phyloP scores from a whole-genome alignment of 1,140 invertebrate genomes.

The Latrodectus geometricus region DNA sequence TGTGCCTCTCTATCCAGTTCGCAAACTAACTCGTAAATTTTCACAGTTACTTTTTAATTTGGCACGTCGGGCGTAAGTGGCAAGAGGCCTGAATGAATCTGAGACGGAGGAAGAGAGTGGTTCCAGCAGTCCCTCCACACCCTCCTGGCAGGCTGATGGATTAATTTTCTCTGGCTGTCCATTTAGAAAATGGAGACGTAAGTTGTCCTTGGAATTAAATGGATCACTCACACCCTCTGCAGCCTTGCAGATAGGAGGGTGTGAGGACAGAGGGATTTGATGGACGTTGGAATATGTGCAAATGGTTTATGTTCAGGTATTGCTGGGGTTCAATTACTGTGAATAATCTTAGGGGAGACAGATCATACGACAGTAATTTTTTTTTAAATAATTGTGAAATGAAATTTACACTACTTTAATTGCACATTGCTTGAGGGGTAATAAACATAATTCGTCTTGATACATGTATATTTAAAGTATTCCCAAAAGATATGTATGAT shows the following conservation, averaged over 20 bases:
- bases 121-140: slow-evolving; percentile 38
- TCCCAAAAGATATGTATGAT: too few species aligned
- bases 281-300: too few species aligned
- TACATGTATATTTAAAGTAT: too few species aligned
- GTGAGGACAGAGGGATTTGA: too few species aligned
- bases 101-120: slow-evolving; percentile 15
- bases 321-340: neutral
- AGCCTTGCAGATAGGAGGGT: neutral
- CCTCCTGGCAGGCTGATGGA: slow-evolving; percentile 27
- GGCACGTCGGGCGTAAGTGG: neutral
- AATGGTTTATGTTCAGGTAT: neutral
- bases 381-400: too few species aligned
- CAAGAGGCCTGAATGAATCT: too few species aligned
- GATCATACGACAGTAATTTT: too few species aligned
- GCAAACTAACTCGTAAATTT: slow-evolving; percentile 49
- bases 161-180: slow-evolving; percentile 58
- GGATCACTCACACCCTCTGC: neutral
- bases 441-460: too few species aligned
- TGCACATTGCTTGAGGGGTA: too few species aligned
- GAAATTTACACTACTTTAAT: too few species aligned
- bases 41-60: slow-evolving; percentile 55
- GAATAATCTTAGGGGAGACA: too few species aligned
- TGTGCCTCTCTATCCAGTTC: slow-evolving; percentile 19
- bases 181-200: slow-evolving; percentile 49
- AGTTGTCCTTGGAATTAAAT: slow-evolving; percentile 54